A percentile compares a stretch with the other conserved stretches of the same genome.
Evolutionary conservation across 1,140 invertebrate genomes (phyloP).

Genomic region (Drosophila littoralis): DNA sequence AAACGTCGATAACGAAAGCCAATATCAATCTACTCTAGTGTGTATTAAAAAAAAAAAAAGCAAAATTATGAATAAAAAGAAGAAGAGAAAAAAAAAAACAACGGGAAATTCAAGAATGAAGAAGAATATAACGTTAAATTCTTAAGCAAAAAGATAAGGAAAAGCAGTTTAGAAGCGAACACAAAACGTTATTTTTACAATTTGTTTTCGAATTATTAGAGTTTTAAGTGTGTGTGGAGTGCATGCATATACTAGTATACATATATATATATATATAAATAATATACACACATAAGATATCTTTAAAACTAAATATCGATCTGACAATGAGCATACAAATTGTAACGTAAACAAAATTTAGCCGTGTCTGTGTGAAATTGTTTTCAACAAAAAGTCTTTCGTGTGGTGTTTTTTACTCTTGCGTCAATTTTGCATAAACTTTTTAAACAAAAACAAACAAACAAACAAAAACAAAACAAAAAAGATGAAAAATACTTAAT

Average conservation of each 20-base stretch:
- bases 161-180: background rate
- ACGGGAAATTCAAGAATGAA: conserved; percentile 5
- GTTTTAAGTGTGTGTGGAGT: conserved; percentile 37
- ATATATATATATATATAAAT: conserved; percentile 43
- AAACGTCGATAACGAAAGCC: conserved; percentile 38
- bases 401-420: conserved; percentile 47
- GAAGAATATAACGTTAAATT: background rate
- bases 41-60: conserved; percentile 28
- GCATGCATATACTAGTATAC: conserved; percentile 36
- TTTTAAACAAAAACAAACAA: conserved; percentile 18
- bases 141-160: conserved; percentile 3
- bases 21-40: conserved; percentile 42
- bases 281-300: conserved; percentile 34
- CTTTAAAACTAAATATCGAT: conserved; percentile 35
- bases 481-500: conserved; percentile 18
- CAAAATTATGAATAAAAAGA: conserved; percentile 22
- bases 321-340: conserved; percentile 52
- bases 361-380: conserved; percentile 61
- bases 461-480: background rate
- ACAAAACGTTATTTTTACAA: conserved; percentile 36
- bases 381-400: conserved; percentile 44
- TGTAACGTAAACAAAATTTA: conserved; percentile 74
- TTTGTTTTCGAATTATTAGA: conserved; percentile 59
- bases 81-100: conserved; percentile 21
- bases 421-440: conserved; percentile 46